Evolutionary conservation across 2,797 vertebrate species (phyloP), one percentile per base, ranked within the genome.

Genomic region (Nasua narica): DNA sequence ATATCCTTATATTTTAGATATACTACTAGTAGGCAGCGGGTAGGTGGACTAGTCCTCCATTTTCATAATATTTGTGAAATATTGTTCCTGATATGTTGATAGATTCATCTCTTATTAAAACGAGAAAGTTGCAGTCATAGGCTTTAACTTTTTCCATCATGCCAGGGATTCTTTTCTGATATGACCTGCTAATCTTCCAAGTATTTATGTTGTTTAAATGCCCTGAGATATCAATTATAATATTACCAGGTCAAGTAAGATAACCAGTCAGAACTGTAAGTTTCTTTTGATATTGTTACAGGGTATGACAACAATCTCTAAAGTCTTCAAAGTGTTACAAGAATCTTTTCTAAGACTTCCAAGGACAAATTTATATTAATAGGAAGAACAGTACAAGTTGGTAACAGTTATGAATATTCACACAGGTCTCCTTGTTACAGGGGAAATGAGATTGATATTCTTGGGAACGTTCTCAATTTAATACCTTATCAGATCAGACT

Each of bases 321-420:
- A 91, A 90, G 60, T 95, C 54, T 54, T 95, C 46, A 67, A 78
- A 95, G 83, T 77, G 21, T 93, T 91, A 52, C 2, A 87, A 86
- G 32, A 96, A 60, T 94, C 70, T 89, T 93, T 89, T 58, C 70
- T 92, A 52, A 90, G 48, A 94, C 67, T 95, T 95, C 29, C 90
- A 96, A 97, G 95, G 96, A 92, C 87, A 96, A 90, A 95, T 96
- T 93, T 88, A 52, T 95, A 91, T 86, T 90, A 94, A 74, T 69
- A 96, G 40, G 67, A 54, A 94, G 84, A 93, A 78, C 5, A 60
- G 84, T 91, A 76, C 29, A 92, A 92, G 48, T 78, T 83, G 40
- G 35, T 65, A 95, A 60, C n/a, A 40, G 77, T 90, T 97, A 97
- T 95, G 97, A 97, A 96, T 97, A 97, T 92, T 96, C 97, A 97